These are phyloP conservation scores for Chaetorhynchus papuensis DNA, from an alignment of 2,113 vertebrate species.

Conservation along the genomic window DNA sequence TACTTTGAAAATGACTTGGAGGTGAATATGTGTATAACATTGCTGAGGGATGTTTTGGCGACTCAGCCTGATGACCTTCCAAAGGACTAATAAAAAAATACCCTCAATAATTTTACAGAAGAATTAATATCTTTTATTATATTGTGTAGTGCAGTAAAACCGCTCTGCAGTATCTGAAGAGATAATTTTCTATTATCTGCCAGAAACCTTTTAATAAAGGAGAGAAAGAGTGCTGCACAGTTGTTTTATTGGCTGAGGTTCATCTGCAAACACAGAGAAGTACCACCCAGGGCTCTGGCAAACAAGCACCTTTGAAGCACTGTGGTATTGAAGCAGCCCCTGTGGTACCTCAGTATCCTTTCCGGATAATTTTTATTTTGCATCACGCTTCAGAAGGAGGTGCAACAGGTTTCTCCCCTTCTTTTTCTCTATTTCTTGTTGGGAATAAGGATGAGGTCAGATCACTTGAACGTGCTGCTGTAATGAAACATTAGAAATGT, in stretches of 20 bases:
- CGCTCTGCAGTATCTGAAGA: background rate
- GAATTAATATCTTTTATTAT: background rate
- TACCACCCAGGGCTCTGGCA: conserved; percentile 28
- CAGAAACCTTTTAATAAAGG: conserved; percentile 33
- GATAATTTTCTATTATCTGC: conserved; percentile 21
- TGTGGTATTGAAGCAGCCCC: background rate
- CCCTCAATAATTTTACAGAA: background rate
- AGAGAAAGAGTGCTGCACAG: background rate
- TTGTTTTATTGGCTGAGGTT: conserved; percentile 24
- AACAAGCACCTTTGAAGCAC: conserved; percentile 22
- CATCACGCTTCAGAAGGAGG: background rate
- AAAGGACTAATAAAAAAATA: background rate
- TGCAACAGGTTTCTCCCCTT: background rate
- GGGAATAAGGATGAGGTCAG: background rate
- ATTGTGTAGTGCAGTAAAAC: background rate
- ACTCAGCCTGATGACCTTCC: background rate
- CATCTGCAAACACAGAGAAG: conserved; percentile 2
- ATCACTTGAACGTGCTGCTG: background rate
- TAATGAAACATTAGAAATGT: background rate
- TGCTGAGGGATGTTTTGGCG: background rate
- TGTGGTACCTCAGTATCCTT: background rate
- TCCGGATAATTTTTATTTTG: background rate
- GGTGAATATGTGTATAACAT: background rate
- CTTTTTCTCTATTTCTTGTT: background rate
- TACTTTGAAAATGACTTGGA: background rate